A percentile compares a stretch with the other conserved stretches of the same genome.
Conservation (phyloP, 1,140 invertebrate species). For the Aricia agestis region DNA sequence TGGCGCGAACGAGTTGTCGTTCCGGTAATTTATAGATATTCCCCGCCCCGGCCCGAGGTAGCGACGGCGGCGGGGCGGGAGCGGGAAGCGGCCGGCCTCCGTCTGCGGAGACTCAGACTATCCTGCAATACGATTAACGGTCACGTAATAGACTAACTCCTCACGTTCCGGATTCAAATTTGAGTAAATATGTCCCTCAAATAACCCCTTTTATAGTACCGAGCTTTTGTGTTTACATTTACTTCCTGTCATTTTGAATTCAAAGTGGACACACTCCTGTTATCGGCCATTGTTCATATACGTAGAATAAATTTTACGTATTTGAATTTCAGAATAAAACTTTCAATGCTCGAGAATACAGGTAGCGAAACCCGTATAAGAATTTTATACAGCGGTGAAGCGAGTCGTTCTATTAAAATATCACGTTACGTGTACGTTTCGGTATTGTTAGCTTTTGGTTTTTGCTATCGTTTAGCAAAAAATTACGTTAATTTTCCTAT, state of each 20-base stretch:
- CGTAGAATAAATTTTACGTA: slow-evolving; percentile 6
- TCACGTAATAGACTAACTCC: slow-evolving; percentile 60
- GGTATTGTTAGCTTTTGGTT: no score
- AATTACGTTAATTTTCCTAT: not conserved
- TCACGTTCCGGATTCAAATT: slow-evolving; percentile 59
- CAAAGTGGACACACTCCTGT: slow-evolving; percentile 35
- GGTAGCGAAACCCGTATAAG: not conserved
- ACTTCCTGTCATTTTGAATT: slow-evolving; percentile 41
- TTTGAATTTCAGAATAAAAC: slow-evolving; percentile 15
- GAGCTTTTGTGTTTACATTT: slow-evolving; percentile 46
- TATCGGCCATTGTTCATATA: slow-evolving; percentile 37
- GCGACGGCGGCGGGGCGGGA: slow-evolving; percentile 31
- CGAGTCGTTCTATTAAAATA: no score
- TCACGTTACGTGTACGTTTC: no score
- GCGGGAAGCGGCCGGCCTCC: not conserved
- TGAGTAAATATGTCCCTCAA: slow-evolving; percentile 53
- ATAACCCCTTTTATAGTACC: slow-evolving; percentile 44
- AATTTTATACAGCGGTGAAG: not conserved
- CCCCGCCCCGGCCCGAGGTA: slow-evolving; percentile 59
- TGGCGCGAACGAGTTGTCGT: slow-evolving; percentile 70
- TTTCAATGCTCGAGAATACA: not conserved
- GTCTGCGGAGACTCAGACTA: slow-evolving; percentile 34
- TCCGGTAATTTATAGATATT: slow-evolving; percentile 71
- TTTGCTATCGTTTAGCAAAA: no score
- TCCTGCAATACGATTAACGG: slow-evolving; percentile 59